Percentiles rank a stretch among this genome's conserved stretches.
Conservation (phyloP, 2,888 invertebrate species). For the Taenaris catops region DNA sequence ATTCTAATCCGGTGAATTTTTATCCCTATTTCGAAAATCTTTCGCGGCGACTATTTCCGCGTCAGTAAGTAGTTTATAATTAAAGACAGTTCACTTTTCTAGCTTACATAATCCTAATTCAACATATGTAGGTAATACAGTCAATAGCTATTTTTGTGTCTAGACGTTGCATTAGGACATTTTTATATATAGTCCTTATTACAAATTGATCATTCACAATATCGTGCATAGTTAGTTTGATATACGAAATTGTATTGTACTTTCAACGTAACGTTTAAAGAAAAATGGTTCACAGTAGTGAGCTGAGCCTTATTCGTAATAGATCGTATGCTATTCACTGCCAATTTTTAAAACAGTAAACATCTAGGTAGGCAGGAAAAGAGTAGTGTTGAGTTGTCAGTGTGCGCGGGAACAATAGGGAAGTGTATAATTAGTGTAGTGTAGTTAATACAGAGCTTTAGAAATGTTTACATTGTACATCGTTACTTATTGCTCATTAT, state of each 20-base stretch:
- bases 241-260: neutral
- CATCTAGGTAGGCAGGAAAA: slow-evolving; percentile 14
- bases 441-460: slow-evolving; percentile 59
- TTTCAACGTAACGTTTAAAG: neutral
- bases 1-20: too few relatives aligned
- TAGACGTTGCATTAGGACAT: neutral
- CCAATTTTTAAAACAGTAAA: slow-evolving; percentile 36
- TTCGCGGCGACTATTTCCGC: too few relatives aligned
- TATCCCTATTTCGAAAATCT: too few relatives aligned
- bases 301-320: slow-evolving; percentile 4
- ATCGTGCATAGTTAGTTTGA: neutral
- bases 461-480: slow-evolving; percentile 34
- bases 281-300: slow-evolving; percentile 1
- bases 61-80: too few relatives aligned
- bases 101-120: too few relatives aligned
- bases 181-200: too few relatives aligned
- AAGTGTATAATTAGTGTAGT: slow-evolving; percentile 63
- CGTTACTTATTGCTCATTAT: too few relatives aligned
- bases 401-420: slow-evolving; percentile 51
- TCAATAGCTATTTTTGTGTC: neutral
- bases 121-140: too few relatives aligned
- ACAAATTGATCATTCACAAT: too few relatives aligned
- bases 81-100: too few relatives aligned
- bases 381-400: slow-evolving; percentile 50
- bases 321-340: slow-evolving; percentile 38